Base-by-base conservation (phyloP, 1,140 invertebrate genomes). In the Drosophila ironensis region DNA sequence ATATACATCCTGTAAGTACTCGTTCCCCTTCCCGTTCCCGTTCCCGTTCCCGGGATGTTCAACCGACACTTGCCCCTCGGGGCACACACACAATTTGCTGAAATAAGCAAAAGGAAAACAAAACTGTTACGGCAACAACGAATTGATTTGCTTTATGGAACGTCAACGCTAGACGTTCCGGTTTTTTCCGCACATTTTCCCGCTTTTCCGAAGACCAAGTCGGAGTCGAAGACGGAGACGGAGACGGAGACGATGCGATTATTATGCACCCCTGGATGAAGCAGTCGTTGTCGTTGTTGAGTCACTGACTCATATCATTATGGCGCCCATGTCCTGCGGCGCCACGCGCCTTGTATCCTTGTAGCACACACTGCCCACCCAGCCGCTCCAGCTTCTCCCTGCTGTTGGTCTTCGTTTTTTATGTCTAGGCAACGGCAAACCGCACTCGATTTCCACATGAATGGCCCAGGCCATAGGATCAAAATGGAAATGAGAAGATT, bases 71-170 rank as follows among this genome's bases (percentile, higher is more conserved):
- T 11, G 35, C 27, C 63, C 75, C 75, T 59, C 50, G 57, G 61
- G 75, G 76, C 75, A 54, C 40, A 66, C 60, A 63, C 59, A 64
- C 75, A 81, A 80, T 80, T 80, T 80, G 75, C 75, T 81, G 75
- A 80, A 75, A 71, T 81, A 80, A 66, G 75, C 75, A 81, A 44
- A 74, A 80, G 37, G 47, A 47, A 28, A 47, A 40, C 33, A 57
- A 60, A 61, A 61, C 33, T 56, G 69, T 50, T 52, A 53, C 47
- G 47, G 37, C 72, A 64, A 64, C 60, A 69, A 40, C 63, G 75
- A 80, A 81, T 81, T 80, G 75, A 80, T 80, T 80, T 80, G 66
- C 51, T 80, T 81, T 81, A 81, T 81, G 56, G 76, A 68, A 81
- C 75, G 76, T 81, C 75, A 80, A 75, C 75, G 73, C 73, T 64